Evolutionary conservation across 1,140 invertebrate species (phyloP), one percentile per base, ranked within the genome.

Genomic region (Drosophila tsacasi): DNA sequence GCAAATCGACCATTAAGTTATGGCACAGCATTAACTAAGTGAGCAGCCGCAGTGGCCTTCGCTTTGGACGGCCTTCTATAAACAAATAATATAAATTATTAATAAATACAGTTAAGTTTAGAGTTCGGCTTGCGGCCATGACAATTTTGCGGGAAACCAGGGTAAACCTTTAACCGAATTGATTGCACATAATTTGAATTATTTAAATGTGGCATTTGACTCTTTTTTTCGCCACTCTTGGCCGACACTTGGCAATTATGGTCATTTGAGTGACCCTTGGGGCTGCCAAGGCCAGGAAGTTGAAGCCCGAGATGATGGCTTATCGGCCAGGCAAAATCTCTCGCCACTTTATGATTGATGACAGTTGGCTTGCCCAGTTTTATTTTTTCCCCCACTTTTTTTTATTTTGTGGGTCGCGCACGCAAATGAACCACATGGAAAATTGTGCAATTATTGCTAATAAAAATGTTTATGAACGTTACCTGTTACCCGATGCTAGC

Each of bases 391-490:
- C 12, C 10, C 12, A 35, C 42, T 23, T 40, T 52, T 66, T 35
- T 63, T 32, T 35, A 19, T 66, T 27, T 17, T 13, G 8, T 64
- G 25, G 39, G 32, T 65, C 30, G 54, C 42, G 58, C 81, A 81
- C 81, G 63, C 81, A 83, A 83, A 83, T 83, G 40, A 79, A 73
- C 62, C 79, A 65, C 63, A 78, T 83, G 80, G 66, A 77, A 61
- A 68, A 81, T 89, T 83, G 67, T 72, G 77, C 83, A 87, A 87
- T 87, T 87, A 87, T 78, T 74, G 80, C 72, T 77, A 89, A 89
- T 87, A 87, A 87, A 87, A 83, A 83, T 87, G 73, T 89, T 87
- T 87, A 89, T 72, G 65, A 78, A 72, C 72, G 74, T 64, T 83
- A 69, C 80, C 72, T 75, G 69, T 71, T 81, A 71, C 59, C 77